Conservation (phyloP, 1,140 invertebrate species). For the Melipona quadrifasciata region DNA sequence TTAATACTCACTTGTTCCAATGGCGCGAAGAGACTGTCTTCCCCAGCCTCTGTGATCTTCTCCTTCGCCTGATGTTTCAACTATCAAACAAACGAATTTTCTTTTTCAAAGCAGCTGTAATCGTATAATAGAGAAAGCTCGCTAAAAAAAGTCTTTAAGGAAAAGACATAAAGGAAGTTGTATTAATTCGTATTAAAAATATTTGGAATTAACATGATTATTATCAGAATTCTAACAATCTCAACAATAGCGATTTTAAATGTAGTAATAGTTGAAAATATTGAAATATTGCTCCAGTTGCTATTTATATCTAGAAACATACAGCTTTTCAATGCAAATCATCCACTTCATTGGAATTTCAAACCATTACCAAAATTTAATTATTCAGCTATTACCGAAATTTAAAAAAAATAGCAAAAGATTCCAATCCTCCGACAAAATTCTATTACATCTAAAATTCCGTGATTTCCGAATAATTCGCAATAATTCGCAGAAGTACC, state of each 20-base stretch:
- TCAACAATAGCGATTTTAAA: too few species aligned
- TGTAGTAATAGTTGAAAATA: too few species aligned
- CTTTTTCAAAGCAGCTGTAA: neutral
- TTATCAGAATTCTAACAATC: too few species aligned
- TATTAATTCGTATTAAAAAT: too few species aligned
- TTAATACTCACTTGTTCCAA: constrained; percentile 86
- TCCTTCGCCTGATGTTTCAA: constrained; percentile 86
- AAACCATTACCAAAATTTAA: neutral
- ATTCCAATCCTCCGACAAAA: neutral
- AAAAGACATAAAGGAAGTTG: neutral
- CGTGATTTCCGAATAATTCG: neutral
- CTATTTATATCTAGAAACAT: too few species aligned
- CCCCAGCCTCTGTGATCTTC: constrained; percentile 86
- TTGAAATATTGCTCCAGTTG: too few species aligned
- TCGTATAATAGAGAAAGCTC: neutral
- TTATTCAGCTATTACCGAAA: neutral
- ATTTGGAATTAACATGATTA: too few species aligned
- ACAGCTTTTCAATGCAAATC: too few species aligned
- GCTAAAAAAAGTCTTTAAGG: neutral
- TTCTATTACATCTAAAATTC: neutral
- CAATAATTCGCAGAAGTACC: constrained; percentile 55
- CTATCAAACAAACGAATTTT: constrained; percentile 63
- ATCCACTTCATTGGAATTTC: neutral
- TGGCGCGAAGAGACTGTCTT: constrained; percentile 87
- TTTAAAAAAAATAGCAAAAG: too few species aligned